These are phyloP conservation scores for Junco hyemalis DNA, from an alignment of 2,113 vertebrate species.

Conservation along the genomic window DNA sequence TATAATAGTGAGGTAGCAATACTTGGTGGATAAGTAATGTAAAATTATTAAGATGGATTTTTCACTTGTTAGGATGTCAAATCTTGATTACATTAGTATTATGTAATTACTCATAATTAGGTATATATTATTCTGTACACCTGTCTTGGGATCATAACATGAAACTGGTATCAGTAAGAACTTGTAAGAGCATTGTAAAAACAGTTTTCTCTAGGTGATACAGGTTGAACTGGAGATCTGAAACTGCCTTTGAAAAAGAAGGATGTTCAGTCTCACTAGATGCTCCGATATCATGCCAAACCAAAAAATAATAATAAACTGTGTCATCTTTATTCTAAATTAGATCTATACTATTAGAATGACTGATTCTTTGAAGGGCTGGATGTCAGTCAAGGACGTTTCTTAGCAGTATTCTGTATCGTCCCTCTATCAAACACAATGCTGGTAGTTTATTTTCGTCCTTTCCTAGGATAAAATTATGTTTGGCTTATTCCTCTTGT, in stretches of 20 bases:
- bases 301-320: neutral
- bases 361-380: neutral
- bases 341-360: neutral
- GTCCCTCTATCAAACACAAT: neutral
- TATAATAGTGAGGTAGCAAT: neutral
- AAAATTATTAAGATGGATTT: neutral
- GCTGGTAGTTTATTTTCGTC: neutral
- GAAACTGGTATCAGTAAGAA: neutral
- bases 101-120: neutral
- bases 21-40: neutral
- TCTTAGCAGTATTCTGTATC: neutral
- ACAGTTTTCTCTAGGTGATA: neutral
- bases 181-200: neutral
- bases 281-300: neutral
- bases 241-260: neutral
- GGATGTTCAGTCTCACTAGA: neutral
- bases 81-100: neutral
- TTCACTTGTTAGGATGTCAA: neutral
- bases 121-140: neutral
- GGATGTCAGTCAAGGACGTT: neutral
- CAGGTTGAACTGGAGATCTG: neutral
- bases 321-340: accelerated
- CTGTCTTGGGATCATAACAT: neutral
- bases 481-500: conserved; percentile 76
- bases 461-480: conserved; percentile 70